Evolutionary conservation across 2,797 vertebrate species (phyloP).

Genomic region (Babyrousa celebensis): DNA sequence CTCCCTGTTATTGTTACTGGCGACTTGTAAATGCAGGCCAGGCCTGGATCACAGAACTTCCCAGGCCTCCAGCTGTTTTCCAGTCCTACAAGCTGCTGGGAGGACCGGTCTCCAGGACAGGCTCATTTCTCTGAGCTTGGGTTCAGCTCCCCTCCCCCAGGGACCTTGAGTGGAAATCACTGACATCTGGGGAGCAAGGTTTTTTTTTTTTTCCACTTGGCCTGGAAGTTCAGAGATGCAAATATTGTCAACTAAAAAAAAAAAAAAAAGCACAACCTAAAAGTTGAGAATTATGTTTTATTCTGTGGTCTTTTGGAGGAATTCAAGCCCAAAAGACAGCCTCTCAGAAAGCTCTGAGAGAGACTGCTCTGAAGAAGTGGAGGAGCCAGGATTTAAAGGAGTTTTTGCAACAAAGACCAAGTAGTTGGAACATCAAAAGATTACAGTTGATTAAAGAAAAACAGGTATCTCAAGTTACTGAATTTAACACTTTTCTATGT

Average conservation of each 20-base stretch:
- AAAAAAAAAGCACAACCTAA: neutral
- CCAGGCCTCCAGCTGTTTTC: conserved; percentile 76
- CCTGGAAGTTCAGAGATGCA: conserved; percentile 25
- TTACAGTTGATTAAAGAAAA: neutral
- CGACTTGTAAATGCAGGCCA: conserved; percentile 62
- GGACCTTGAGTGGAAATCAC: conserved; percentile 77
- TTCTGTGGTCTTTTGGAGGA: neutral
- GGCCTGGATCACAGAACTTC: conserved; percentile 66
- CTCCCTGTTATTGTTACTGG: conserved; percentile 69
- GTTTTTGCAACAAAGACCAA: neutral
- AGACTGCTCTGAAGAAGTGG: neutral
- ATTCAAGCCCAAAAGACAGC: neutral
- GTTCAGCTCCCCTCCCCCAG: conserved; percentile 48
- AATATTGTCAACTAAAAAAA: neutral
- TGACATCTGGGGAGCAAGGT: conserved; percentile 73
- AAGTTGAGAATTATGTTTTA: neutral
- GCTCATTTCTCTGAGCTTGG: conserved; percentile 59
- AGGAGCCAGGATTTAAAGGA: neutral
- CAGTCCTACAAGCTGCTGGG: conserved; percentile 57
- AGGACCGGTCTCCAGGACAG: conserved; percentile 10
- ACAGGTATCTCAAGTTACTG: neutral
- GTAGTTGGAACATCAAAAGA: neutral
- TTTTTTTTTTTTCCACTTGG: conserved; percentile 40
- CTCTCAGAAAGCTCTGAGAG: neutral
- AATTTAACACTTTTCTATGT: neutral